These are phyloP conservation scores for Tenualosa ilisha DNA, from an alignment of 2,797 vertebrate species.

Conservation along the genomic window DNA sequence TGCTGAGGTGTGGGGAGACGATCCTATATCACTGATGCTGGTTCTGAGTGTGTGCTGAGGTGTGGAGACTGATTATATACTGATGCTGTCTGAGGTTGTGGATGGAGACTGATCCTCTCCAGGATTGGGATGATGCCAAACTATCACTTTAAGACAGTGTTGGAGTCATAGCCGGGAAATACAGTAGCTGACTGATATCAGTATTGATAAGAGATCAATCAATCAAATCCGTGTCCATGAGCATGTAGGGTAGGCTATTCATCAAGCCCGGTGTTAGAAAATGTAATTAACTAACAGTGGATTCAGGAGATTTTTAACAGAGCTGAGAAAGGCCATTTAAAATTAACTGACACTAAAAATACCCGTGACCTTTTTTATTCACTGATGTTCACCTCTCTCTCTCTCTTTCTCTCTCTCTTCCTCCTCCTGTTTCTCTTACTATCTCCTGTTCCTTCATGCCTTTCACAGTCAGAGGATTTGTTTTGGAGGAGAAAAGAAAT, in stretches of 20 bases:
- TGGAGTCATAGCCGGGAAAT: background rate
- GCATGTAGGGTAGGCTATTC: background rate
- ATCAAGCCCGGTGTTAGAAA: background rate
- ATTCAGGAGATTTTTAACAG: background rate
- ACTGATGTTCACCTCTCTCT: background rate
- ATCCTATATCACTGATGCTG: background rate
- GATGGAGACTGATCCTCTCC: too few species aligned
- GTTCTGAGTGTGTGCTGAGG: too few species aligned
- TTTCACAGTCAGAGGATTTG: background rate
- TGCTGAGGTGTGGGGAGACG: background rate
- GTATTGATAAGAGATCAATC: background rate
- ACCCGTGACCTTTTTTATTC: slow-evolving; percentile 2
- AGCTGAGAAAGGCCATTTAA: background rate
- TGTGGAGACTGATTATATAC: background rate
- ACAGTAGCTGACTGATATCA: background rate
- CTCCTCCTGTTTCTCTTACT: background rate
- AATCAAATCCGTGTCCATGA: background rate
- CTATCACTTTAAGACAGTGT: too few species aligned
- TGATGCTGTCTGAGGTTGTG: background rate
- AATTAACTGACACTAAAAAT: background rate
- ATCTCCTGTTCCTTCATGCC: background rate
- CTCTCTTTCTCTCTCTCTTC: background rate
- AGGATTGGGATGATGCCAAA: too few species aligned
- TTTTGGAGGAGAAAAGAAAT: background rate
- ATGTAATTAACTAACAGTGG: background rate